Evolutionary conservation across 1,140 invertebrate genomes (phyloP).

Genomic region (Yoshiicerus persimilis): DNA sequence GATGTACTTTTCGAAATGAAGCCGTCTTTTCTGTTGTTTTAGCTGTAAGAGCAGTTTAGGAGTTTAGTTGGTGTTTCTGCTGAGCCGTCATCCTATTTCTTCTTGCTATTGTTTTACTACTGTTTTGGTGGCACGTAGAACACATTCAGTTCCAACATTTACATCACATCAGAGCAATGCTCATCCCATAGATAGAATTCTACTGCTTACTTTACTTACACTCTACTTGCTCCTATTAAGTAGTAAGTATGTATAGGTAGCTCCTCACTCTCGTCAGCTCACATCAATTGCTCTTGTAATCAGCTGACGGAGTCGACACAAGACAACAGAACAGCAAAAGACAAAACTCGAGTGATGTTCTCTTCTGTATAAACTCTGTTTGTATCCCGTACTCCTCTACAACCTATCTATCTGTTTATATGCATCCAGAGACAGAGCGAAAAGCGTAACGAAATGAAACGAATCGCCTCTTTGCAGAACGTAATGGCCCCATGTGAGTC

Average conservation of each 20-base stretch:
- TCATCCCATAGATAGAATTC: not conserved
- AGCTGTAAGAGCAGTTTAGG: slow-evolving; percentile 12
- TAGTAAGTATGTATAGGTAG: not conserved
- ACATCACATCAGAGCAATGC: slow-evolving; percentile 1
- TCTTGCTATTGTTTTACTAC: slow-evolving; percentile 5
- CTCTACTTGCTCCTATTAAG: not conserved
- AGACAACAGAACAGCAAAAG: not conserved
- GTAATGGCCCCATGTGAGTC: not conserved
- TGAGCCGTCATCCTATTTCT: slow-evolving; percentile 19
- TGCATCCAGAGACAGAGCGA: slow-evolving; percentile 6
- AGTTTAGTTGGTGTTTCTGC: slow-evolving; percentile 16
- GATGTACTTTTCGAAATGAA: not conserved
- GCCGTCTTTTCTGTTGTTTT: slow-evolving; percentile 16
- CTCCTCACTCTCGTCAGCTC: not conserved
- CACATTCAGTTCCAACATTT: not conserved
- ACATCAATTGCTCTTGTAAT: slow-evolving; percentile 7
- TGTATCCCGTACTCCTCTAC: too few relatives aligned
- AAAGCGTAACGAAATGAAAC: slow-evolving; percentile 19
- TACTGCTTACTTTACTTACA: not conserved
- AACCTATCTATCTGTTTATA: not conserved
- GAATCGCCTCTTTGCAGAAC: slow-evolving; percentile 5
- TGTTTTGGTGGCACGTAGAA: slow-evolving; percentile 19
- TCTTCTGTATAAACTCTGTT: not conserved
- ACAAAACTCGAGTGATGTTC: not conserved
- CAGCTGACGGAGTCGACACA: not conserved